Percentiles rank a stretch among this genome's conserved stretches.
Evolutionary conservation across 2,113 vertebrate genomes (phyloP).

Genomic region (Panurus biarmicus): DNA sequence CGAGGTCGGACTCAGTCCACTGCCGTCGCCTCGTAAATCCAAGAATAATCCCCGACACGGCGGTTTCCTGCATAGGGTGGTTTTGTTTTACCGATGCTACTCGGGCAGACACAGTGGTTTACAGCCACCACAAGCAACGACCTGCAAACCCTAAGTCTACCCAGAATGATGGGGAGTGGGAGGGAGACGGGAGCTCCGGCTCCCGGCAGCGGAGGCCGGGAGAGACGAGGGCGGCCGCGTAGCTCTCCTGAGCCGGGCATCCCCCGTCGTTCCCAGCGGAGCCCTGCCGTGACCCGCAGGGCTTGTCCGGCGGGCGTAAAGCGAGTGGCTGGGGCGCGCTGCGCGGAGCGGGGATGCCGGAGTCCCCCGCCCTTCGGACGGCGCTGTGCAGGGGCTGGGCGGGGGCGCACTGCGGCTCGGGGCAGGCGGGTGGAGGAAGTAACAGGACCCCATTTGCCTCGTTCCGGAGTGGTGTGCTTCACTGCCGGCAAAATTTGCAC

Average conservation of each 20-base stretch:
- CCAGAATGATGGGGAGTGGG: neutral
- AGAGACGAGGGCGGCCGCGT: neutral
- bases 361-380: neutral
- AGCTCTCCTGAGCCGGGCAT: neutral
- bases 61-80: slow-evolving; percentile 26
- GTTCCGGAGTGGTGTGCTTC: neutral
- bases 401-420: neutral
- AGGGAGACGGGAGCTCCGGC: neutral
- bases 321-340: neutral
- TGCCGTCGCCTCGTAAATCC: neutral
- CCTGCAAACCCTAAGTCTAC: slow-evolving; percentile 6
- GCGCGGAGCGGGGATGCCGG: neutral
- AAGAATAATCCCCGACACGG: neutral
- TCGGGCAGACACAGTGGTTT: neutral
- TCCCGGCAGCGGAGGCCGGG: neutral
- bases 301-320: neutral
- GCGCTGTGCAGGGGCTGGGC: neutral
- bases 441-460: neutral
- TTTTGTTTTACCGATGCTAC: slow-evolving; percentile 21
- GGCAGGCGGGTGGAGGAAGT: neutral
- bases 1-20: neutral
- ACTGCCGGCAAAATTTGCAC: slow-evolving; percentile 89
- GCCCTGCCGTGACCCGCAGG: neutral
- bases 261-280: neutral
- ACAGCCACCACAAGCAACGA: neutral